Evolutionary conservation across 1,140 invertebrate genomes (phyloP).

Genomic region (Diachasmimorpha longicaudata): DNA sequence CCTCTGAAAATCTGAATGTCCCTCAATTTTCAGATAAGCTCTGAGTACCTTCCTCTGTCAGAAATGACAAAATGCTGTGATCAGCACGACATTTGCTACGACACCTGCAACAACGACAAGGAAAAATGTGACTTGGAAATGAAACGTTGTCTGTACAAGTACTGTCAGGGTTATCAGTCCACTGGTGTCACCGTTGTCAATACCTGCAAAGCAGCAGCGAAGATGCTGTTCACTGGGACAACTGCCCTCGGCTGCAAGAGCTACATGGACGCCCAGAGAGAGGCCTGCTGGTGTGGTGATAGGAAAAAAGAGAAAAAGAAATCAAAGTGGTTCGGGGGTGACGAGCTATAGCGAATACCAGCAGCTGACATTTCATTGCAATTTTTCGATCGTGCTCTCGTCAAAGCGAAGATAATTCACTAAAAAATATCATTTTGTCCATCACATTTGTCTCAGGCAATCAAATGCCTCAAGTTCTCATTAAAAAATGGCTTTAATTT

Average conservation of each 20-base stretch:
- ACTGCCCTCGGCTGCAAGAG: constrained; percentile 82
- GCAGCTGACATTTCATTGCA: too few relatives aligned
- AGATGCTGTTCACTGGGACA: constrained; percentile 82
- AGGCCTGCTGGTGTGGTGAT: constrained; percentile 75
- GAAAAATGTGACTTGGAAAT: constrained; percentile 87
- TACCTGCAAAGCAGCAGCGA: constrained; percentile 83
- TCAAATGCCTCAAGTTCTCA: too few relatives aligned
- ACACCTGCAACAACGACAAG: constrained; percentile 84
- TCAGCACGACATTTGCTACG: constrained; percentile 87
- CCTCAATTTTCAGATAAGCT: constrained; percentile 68
- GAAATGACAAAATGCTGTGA: constrained; percentile 88
- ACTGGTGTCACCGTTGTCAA: constrained; percentile 70
- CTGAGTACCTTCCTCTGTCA: constrained; percentile 75
- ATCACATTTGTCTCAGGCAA: too few relatives aligned
- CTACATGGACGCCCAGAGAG: constrained; percentile 78
- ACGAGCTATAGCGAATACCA: constrained; percentile 43
- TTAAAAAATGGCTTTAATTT: too few relatives aligned
- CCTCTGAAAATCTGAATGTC: not conserved
- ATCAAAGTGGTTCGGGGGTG: constrained; percentile 45
- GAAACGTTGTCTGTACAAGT: constrained; percentile 82
- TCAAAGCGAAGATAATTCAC: too few relatives aligned
- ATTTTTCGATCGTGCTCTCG: too few relatives aligned
- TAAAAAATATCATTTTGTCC: too few relatives aligned
- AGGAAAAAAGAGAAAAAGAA: constrained; percentile 45
- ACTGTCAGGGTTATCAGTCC: constrained; percentile 76